Evolutionary conservation across 2,113 vertebrate species (phyloP), one percentile per base, ranked within the genome.

Genomic region (Notarius lentiginosus): DNA sequence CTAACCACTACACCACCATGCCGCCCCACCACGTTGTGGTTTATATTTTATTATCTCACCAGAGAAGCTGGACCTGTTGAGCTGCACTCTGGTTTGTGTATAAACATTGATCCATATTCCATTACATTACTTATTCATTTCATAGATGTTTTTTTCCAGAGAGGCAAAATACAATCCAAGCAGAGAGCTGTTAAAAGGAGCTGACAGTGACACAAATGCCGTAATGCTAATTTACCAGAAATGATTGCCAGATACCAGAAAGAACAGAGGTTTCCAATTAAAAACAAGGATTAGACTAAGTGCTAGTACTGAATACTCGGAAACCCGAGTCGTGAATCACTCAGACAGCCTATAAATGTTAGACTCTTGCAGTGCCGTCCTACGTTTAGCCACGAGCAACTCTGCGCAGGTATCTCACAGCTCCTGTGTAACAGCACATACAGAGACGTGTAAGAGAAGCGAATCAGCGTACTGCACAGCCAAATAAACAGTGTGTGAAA

Each of bases 111-210:
- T 68, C 82, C 24, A 68, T 27, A 55, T 83, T 70, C 68, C 41
- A 66, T 63, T 5, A 51, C 82, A 83, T 83, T 68, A 66, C 15
- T 83, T 83, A 83, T 83, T 83, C 47, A 83, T 83, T 53, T 70
- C 24, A 66, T 41, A 27, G 20, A 51, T 10, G 82, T 47, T 83
- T 68, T 81, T 81, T 47, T 61, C 56, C 34, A 47, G 56, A 81
- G 79, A 81, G 56, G 30, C 79, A 81, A 30, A 81, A 47, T 41
- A 47, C 18, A 47, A 9, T 47, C 18, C 20, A 47, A 34, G 27
- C 55, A 79, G 20, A 9, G 27, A 79, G 77, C 77, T 30, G 51
- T 14, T 17, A 41, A 27, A 17, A 30, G 53, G 11, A 76, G 49
- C 47, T n/a, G 73, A 22, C 73, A 53, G 73, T 51, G 10, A 18